Evolutionary conservation across 1,140 invertebrate genomes (phyloP).

Genomic region (Tachypleus tridentatus): DNA sequence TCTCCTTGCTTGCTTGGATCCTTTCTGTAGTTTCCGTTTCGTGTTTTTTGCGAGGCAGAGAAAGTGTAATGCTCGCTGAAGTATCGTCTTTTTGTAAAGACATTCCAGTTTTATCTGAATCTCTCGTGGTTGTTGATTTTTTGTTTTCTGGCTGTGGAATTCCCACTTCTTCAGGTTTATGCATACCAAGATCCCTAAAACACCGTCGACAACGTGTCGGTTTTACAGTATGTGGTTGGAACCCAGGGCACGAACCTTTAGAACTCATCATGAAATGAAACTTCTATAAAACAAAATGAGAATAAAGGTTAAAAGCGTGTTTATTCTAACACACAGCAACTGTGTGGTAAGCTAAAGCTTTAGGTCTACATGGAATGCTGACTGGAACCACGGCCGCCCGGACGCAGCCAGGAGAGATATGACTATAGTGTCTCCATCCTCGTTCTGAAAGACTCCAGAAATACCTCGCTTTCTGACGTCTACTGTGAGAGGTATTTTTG

Average conservation of each 20-base stretch:
- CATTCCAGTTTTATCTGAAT: not conserved
- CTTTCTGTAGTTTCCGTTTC: not conserved
- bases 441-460: too few relatives aligned
- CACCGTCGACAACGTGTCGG: conserved; percentile 83
- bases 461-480: too few relatives aligned
- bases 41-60: not conserved
- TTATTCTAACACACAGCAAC: too few relatives aligned
- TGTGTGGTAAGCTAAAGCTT: too few relatives aligned
- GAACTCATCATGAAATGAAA: too few relatives aligned
- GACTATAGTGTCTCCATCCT: too few relatives aligned
- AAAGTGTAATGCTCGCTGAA: not conserved
- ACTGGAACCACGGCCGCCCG: too few relatives aligned
- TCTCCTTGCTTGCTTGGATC: not conserved
- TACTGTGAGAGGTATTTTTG: too few relatives aligned
- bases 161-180: conserved; percentile 10
- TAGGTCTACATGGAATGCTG: too few relatives aligned
- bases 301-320: too few relatives aligned
- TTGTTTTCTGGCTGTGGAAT: not conserved
- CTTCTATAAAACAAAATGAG: too few relatives aligned
- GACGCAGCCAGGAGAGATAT: too few relatives aligned
- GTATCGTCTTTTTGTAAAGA: not conserved
- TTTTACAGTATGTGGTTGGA: conserved; percentile 84
- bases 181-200: conserved; percentile 47
- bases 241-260: conserved; percentile 42
- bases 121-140: not conserved